Evolutionary conservation across 2,113 vertebrate genomes (phyloP).

Genomic region (Oreochromis spilurus): DNA sequence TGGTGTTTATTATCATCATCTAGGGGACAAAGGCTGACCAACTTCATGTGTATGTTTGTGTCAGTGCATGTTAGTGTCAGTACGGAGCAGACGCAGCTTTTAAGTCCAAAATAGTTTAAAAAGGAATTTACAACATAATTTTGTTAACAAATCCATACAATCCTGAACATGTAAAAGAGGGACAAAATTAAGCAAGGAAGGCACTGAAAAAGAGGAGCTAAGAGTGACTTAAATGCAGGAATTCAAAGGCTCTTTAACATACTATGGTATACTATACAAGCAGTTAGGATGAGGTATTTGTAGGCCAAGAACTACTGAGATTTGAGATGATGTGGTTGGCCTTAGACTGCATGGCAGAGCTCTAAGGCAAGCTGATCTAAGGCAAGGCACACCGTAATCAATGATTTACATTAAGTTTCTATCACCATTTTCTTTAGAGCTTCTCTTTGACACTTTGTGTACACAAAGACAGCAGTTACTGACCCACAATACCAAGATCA

Average conservation of each 20-base stretch:
- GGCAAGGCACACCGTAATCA: neutral
- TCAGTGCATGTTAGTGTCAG: slow-evolving; percentile 5
- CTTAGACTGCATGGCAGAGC: neutral
- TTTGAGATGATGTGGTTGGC: neutral
- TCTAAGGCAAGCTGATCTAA: neutral
- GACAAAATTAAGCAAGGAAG: neutral
- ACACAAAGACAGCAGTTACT: neutral
- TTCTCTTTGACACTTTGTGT: neutral
- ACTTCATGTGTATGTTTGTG: neutral
- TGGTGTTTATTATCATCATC: neutral
- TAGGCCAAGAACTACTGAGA: neutral
- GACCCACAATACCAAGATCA: neutral
- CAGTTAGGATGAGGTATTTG: neutral
- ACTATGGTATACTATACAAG: neutral
- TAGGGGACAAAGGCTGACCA: neutral
- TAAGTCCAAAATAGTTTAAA: neutral
- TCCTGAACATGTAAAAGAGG: neutral
- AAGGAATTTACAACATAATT: neutral
- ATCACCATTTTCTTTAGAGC: neutral
- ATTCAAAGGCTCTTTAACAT: slow-evolving; percentile 46
- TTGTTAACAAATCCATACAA: neutral
- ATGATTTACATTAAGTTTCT: neutral
- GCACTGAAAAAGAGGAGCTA: neutral
- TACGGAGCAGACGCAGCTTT: neutral
- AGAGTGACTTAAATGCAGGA: neutral